phyloP scores from a whole-genome alignment of 2,113 vertebrate genomes.

The Oryzias celebensis region DNA sequence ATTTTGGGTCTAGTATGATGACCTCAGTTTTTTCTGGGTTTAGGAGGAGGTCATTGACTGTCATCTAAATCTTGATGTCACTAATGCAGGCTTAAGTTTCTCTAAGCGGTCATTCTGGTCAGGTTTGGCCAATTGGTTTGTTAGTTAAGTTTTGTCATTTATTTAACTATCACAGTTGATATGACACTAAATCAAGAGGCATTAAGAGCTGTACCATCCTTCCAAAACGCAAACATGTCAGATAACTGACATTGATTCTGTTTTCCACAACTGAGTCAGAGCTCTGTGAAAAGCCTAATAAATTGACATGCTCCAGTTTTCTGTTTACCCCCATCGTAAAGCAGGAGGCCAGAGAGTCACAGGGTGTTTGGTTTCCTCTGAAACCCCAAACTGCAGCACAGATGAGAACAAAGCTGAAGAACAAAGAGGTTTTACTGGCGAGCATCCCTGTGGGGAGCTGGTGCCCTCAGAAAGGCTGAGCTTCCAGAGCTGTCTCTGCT shows the following conservation, averaged over 20 bases:
- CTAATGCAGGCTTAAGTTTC: too few species aligned
- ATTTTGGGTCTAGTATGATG: too few species aligned
- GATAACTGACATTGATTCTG: not conserved
- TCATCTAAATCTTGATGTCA: too few species aligned
- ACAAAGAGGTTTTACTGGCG: slow-evolving; percentile 73
- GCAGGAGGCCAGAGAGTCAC: slow-evolving; percentile 23
- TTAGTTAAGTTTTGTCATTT: too few species aligned
- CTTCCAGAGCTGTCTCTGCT: slow-evolving; percentile 36
- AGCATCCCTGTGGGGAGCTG: slow-evolving; percentile 60
- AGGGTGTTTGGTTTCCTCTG: slow-evolving; percentile 52
- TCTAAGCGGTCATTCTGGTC: too few species aligned
- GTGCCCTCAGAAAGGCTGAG: slow-evolving; percentile 47
- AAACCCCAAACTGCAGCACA: slow-evolving; percentile 51
- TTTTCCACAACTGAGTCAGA: slow-evolving; percentile 8
- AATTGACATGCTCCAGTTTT: slow-evolving; percentile 33
- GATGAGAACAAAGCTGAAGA: slow-evolving; percentile 50
- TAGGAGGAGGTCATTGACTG: too few species aligned
- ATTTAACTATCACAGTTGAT: too few species aligned
- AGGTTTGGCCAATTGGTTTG: too few species aligned
- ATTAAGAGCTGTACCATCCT: too few species aligned
- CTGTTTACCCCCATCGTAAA: slow-evolving; percentile 30
- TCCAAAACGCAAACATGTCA: too few species aligned
- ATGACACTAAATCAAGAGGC: too few species aligned
- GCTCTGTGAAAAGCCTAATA: slow-evolving; percentile 33
- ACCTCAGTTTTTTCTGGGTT: too few species aligned